Evolutionary conservation across 2,888 invertebrate species (phyloP).

Genomic region (Drosophila engyochracea): DNA sequence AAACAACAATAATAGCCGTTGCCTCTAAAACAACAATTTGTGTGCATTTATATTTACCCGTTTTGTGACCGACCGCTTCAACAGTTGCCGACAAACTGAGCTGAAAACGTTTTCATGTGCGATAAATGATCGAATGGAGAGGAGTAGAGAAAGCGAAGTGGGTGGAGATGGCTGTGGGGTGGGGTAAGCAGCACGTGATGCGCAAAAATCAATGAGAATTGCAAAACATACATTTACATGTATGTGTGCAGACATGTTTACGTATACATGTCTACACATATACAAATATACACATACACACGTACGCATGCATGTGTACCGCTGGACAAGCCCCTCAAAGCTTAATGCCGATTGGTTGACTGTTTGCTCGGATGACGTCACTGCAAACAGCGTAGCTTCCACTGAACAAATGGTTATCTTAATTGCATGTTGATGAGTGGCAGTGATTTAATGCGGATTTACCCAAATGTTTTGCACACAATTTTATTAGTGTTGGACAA

Average conservation of each 20-base stretch:
- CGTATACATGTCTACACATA: not conserved
- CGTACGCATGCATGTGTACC: not conserved
- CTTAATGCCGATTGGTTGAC: conserved; percentile 57
- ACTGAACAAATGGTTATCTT: conserved; percentile 20
- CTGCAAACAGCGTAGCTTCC: conserved; percentile 12
- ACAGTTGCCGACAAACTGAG: conserved; percentile 56
- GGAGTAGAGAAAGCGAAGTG: conserved; percentile 18
- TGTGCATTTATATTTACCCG: not conserved
- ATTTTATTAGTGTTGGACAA: not conserved
- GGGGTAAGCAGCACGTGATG: conserved; percentile 46
- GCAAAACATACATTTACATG: not conserved
- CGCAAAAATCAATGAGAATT: conserved; percentile 36
- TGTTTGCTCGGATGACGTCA: conserved; percentile 56
- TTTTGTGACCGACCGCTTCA: conserved; percentile 34
- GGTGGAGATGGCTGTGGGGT: conserved; percentile 1
- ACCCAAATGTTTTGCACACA: conserved; percentile 5
- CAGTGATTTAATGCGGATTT: conserved; percentile 13
- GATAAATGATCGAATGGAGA: conserved; percentile 28
- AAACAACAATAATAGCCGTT: conserved; percentile 41
- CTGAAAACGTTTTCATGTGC: conserved; percentile 23
- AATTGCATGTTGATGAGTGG: conserved; percentile 13
- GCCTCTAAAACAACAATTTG: conserved; percentile 1
- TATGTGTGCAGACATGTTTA: conserved; percentile 1
- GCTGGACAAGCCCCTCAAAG: conserved; percentile 64
- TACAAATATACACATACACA: not conserved